phyloP scores from a whole-genome alignment of 1,140 invertebrate species.

The Cataglyphis hispanica region DNA sequence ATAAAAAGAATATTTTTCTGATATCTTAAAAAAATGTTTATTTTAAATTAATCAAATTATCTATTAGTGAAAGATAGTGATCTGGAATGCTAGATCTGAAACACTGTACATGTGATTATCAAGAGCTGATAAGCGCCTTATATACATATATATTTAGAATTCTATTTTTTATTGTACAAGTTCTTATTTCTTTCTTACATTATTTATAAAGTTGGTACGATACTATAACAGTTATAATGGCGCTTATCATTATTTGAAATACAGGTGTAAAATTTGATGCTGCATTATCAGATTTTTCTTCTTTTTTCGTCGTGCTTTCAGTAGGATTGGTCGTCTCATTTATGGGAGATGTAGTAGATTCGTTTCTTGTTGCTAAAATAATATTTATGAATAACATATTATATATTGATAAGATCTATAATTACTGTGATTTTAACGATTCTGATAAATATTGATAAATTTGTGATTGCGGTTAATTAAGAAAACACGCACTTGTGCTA shows the following conservation, averaged over 20 bases:
- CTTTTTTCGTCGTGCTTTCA: neutral
- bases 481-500: neutral
- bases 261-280: neutral
- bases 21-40: too few species aligned
- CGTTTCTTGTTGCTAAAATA: neutral
- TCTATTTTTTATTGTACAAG: constrained; percentile 36
- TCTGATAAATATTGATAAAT: neutral
- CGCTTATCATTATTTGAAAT: constrained; percentile 21
- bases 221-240: constrained; percentile 4
- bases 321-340: neutral
- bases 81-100: neutral
- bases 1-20: too few species aligned
- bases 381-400: neutral
- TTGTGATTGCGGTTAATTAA: neutral
- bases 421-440: neutral
- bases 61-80: neutral
- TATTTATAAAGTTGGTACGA: neutral
- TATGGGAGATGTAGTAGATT: too few species aligned
- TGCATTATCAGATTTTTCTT: neutral
- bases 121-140: too few species aligned
- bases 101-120: neutral
- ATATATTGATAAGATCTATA: neutral
- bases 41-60: neutral
- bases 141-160: neutral
- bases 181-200: neutral